Evolutionary conservation across 1,140 invertebrate species (phyloP).

Genomic region (Megalopta genalis): DNA sequence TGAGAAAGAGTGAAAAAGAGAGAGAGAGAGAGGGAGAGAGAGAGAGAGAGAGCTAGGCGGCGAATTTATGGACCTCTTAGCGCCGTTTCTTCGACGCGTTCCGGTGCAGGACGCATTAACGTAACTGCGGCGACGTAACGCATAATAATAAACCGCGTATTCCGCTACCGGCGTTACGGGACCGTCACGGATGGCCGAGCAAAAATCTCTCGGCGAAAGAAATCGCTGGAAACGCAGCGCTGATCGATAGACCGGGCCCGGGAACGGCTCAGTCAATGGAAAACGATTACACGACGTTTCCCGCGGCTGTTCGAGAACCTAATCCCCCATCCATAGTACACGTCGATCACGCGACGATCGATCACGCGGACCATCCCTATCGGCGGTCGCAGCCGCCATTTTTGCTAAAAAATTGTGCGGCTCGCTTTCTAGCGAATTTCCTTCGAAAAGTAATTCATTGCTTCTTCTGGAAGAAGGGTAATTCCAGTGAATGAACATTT

Average conservation of each 20-base stretch:
- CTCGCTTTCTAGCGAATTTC: too few species aligned
- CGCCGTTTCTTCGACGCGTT: conserved; percentile 25
- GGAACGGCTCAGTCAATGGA: conserved; percentile 43
- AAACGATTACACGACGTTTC: conserved; percentile 47
- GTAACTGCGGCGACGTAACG: conserved; percentile 45
- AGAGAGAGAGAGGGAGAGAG: neutral
- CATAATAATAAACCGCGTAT: conserved; percentile 50
- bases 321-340: neutral
- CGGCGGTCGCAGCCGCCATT: neutral
- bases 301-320: neutral
- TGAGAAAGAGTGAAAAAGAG: neutral
- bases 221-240: conserved; percentile 24
- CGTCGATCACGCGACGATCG: neutral
- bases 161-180: conserved; percentile 58
- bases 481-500: too few species aligned
- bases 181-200: conserved; percentile 56
- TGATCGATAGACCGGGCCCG: neutral
- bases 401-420: too few species aligned
- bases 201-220: conserved; percentile 46
- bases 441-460: too few species aligned
- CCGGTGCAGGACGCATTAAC: conserved; percentile 40
- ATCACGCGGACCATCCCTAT: neutral
- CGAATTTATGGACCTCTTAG: conserved; percentile 9
- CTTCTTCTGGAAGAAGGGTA: too few species aligned
- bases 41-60: neutral